Evolutionary conservation across 2,797 vertebrate species (phyloP).

Genomic region (Trematomus bernacchii): DNA sequence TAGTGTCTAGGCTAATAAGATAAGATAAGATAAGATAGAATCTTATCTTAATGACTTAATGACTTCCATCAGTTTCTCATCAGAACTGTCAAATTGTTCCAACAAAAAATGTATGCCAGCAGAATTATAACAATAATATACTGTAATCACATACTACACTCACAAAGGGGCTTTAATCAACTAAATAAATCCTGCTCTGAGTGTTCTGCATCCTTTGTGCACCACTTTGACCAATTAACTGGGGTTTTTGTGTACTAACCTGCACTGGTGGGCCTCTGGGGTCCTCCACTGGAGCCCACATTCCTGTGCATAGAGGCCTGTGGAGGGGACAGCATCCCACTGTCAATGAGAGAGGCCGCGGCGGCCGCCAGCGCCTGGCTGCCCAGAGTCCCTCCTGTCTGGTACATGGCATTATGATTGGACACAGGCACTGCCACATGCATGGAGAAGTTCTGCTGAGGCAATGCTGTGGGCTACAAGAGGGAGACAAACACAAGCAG

Average conservation of each 20-base stretch:
- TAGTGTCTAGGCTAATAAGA: background rate
- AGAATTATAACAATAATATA: background rate
- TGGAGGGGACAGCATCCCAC: conserved; percentile 95
- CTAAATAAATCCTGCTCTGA: background rate
- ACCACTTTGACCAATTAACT: conserved; percentile 4
- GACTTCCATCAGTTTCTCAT: background rate
- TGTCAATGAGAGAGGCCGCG: conserved; percentile 91
- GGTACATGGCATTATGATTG: conserved; percentile 95
- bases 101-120: background rate
- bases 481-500: conserved; percentile 68
- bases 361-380: conserved; percentile 91
- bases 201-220: background rate
- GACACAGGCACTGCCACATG: conserved; percentile 98
- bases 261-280: conserved; percentile 95
- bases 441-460: conserved; percentile 99
- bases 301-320: conserved; percentile 94
- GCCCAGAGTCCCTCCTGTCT: conserved; percentile 91
- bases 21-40: too few relatives aligned
- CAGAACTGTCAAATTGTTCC: background rate
- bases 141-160: background rate
- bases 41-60: background rate
- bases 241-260: conserved; percentile 79
- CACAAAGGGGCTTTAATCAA: background rate
- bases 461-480: conserved; percentile 91
- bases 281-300: conserved; percentile 89